Evolutionary conservation across 2,113 vertebrate species (phyloP), one percentile per base, ranked within the genome.

Genomic region (Rousettus leschenaultii): DNA sequence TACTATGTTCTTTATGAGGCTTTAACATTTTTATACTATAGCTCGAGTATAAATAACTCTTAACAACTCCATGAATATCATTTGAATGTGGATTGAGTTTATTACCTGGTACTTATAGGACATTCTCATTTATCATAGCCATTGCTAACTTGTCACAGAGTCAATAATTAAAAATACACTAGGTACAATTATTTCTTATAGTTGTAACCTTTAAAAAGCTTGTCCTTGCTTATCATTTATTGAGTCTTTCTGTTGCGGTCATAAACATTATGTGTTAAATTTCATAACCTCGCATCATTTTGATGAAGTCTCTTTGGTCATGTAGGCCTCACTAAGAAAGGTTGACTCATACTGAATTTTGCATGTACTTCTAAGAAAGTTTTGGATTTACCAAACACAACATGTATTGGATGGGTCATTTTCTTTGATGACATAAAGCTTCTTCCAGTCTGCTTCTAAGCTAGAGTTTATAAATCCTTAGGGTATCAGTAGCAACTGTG

Each of bases 71-170:
- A n/a, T 94, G 94, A 79, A 53, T 61, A 92, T 53, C 28, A 61
- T 48, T 66, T 92, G 73, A 86, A 55, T 75, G 8, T 75, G 22
- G 79, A 28, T 38, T 53, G 12, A 71, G 30, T 84, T 92, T 55
- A 70, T 89, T 87, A n/a, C 38, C n/a, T 88, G 10, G 33, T 55
- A 79, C 12, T 40, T 48, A 18, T 19, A 51, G 63, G 73, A 59
- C 22, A 63, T 55, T 82, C 40, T 82, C n/a, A 94, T 80, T 89
- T 75, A 19, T 61, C 45, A 43, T 40, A 30, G 26, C 7, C 53
- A 73, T 74, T 90, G n/a, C 84, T 57, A 95, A 45, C 35, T 86
- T 74, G 79, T 59, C 94, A 82, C 74, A 77, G 55, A 94, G 94
- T 89, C 90, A 93, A 24, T 65, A 89, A 83, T 86, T 95, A 83